Evolutionary conservation across 2,888 invertebrate species (phyloP).

Genomic region (Suillia variegata): DNA sequence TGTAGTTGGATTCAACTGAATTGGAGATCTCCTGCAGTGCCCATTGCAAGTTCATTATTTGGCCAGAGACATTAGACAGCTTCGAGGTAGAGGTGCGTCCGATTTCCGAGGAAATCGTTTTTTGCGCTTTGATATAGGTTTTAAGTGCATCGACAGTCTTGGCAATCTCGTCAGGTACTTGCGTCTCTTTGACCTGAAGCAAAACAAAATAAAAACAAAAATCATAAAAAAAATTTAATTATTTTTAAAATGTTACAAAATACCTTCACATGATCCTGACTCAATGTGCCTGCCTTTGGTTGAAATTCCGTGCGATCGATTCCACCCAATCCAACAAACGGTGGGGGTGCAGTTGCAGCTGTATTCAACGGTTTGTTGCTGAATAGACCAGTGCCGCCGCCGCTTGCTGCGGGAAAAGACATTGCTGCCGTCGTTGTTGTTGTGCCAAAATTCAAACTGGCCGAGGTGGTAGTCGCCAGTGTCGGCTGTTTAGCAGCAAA

Average conservation of each 20-base stretch:
- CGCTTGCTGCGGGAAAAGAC: slow-evolving; percentile 7
- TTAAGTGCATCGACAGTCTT: slow-evolving; percentile 81
- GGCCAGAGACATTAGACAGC: slow-evolving; percentile 53
- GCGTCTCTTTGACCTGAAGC: slow-evolving; percentile 56
- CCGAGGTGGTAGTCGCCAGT: slow-evolving; percentile 41
- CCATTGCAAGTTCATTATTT: slow-evolving; percentile 53
- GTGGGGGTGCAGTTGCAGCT: slow-evolving; percentile 38
- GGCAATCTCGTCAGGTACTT: slow-evolving; percentile 76
- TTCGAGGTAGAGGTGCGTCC: slow-evolving; percentile 68
- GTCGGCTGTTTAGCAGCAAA: slow-evolving; percentile 39
- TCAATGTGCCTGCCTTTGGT: slow-evolving; percentile 56
- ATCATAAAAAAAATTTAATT: too few species aligned
- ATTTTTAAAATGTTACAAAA: not conserved
- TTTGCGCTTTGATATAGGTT: slow-evolving; percentile 84
- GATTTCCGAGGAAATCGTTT: slow-evolving; percentile 79
- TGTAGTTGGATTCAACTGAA: slow-evolving; percentile 56
- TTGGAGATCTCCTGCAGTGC: slow-evolving; percentile 56
- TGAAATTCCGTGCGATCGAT: slow-evolving; percentile 57
- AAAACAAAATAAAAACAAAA: not conserved
- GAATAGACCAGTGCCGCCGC: slow-evolving; percentile 40
- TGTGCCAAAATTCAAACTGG: slow-evolving; percentile 53
- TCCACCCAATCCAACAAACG: slow-evolving; percentile 57
- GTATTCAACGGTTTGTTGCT: slow-evolving; percentile 40
- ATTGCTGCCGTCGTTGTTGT: slow-evolving; percentile 50
- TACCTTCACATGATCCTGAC: slow-evolving; percentile 55